These are phyloP conservation scores for Ammodytes marinus DNA, from an alignment of 2,113 vertebrate species.

Conservation along the genomic window DNA sequence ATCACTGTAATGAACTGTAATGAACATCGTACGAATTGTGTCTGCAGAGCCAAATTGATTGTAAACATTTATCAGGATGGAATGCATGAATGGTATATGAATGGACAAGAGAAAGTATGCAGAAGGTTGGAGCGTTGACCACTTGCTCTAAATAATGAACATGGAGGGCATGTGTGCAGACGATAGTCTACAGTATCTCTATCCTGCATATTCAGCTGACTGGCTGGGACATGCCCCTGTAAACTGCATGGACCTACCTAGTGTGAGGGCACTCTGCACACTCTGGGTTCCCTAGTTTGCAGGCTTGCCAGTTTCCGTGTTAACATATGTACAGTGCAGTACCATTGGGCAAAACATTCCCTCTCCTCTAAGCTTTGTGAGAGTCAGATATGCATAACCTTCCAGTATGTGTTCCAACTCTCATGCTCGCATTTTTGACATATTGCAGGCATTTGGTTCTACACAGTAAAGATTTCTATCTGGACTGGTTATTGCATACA, in stretches of 20 bases:
- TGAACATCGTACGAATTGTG: slow-evolving; percentile 69
- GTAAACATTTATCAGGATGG: slow-evolving; percentile 77
- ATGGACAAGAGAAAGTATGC: slow-evolving; percentile 63
- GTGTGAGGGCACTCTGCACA: slow-evolving; percentile 15
- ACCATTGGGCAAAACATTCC: slow-evolving; percentile 13
- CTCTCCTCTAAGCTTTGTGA: slow-evolving; percentile 5
- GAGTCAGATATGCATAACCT: slow-evolving; percentile 42
- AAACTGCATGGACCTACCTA: slow-evolving; percentile 44
- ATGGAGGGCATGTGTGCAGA: slow-evolving; percentile 6
- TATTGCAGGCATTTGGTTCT: slow-evolving; percentile 34
- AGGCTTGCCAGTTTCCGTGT: slow-evolving; percentile 50
- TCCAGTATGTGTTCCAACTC: slow-evolving; percentile 12
- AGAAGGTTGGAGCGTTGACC: slow-evolving; percentile 30
- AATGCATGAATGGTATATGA: slow-evolving; percentile 84
- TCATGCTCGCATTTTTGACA: slow-evolving; percentile 47
- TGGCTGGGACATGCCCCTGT: slow-evolving; percentile 6
- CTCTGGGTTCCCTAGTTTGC: slow-evolving; percentile 16
- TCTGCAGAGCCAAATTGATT: slow-evolving; percentile 79
- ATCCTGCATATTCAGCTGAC: slow-evolving; percentile 23
- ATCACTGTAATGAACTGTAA: slow-evolving; percentile 73
- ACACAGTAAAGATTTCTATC: slow-evolving; percentile 51
- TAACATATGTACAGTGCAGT: slow-evolving; percentile 54
- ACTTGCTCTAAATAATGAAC: slow-evolving; percentile 61
- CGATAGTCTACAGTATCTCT: slow-evolving; percentile 6
- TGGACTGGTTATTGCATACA: slow-evolving; percentile 46